Evolutionary conservation across 2,888 invertebrate genomes (phyloP).

Genomic region (Temnothorax unifasciatus): DNA sequence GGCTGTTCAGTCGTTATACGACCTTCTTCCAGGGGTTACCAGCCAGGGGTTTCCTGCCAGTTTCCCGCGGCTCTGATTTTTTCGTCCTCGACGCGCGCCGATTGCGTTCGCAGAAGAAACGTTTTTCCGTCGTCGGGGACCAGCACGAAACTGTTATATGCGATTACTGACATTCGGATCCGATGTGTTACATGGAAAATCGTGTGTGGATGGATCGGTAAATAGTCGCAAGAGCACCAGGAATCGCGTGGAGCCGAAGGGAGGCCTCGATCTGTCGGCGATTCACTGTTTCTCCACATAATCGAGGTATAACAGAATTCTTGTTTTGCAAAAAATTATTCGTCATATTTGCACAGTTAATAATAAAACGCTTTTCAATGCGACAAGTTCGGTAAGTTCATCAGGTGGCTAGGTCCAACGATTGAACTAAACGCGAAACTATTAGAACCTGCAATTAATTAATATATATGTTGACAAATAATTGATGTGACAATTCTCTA

Average conservation of each 20-base stretch:
- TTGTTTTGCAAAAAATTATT: neutral
- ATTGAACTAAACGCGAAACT: neutral
- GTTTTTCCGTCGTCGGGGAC: neutral
- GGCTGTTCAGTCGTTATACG: constrained; percentile 72
- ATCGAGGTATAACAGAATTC: constrained; percentile 33
- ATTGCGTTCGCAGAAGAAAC: neutral
- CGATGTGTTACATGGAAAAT: constrained; percentile 4
- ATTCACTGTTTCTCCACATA: neutral
- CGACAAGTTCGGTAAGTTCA: neutral
- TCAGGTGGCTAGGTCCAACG: neutral
- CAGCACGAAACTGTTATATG: neutral
- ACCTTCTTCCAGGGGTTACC: constrained; percentile 69
- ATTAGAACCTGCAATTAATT: neutral
- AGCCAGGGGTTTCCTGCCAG: constrained; percentile 14
- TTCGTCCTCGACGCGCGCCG: constrained; percentile 13
- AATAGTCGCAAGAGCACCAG: neutral
- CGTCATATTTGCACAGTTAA: neutral
- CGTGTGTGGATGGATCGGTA: constrained; percentile 12
- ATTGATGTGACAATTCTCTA: neutral
- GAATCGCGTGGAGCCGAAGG: neutral
- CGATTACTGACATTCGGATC: neutral
- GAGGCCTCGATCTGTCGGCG: neutral
- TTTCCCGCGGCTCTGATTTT: constrained; percentile 42
- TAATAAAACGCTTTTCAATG: neutral
- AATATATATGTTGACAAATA: neutral